Percentiles rank a stretch among this genome's conserved stretches.
Conservation (phyloP, 2,888 invertebrate species). For the Lasioglossum calceatum region DNA sequence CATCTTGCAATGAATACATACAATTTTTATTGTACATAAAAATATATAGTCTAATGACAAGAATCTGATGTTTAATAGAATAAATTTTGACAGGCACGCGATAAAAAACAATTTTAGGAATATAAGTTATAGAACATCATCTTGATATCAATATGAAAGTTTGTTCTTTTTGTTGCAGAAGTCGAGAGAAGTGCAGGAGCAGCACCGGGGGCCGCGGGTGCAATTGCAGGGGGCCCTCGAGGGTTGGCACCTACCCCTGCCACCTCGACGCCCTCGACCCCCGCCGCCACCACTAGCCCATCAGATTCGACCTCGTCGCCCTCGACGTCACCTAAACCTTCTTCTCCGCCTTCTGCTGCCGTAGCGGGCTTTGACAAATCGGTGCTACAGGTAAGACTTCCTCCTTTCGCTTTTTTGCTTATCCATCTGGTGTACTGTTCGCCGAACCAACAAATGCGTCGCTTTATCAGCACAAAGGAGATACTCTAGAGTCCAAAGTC, state of each 20-base stretch:
- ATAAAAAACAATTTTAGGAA: background rate
- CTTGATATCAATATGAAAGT: background rate
- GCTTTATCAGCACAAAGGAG: background rate
- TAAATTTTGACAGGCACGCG: background rate
- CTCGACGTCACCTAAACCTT: slow-evolving; percentile 70
- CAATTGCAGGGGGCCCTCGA: slow-evolving; percentile 77
- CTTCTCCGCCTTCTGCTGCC: slow-evolving; percentile 85
- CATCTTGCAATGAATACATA: no score
- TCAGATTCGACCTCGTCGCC: slow-evolving; percentile 78
- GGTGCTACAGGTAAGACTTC: slow-evolving; percentile 87
- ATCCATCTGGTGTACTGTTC: background rate
- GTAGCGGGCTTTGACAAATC: slow-evolving; percentile 91
- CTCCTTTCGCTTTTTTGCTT: slow-evolving; percentile 1
- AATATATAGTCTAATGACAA: background rate
- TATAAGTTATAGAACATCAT: no score
- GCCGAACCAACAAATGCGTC: background rate
- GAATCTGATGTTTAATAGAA: background rate
- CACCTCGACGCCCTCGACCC: slow-evolving; percentile 79
- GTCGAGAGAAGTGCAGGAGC: slow-evolving; percentile 76
- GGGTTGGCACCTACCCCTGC: slow-evolving; percentile 78
- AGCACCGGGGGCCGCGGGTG: slow-evolving; percentile 77
- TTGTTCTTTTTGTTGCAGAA: slow-evolving; percentile 76
- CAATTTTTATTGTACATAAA: background rate
- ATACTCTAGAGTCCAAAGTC: no score
- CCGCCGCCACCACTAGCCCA: slow-evolving; percentile 81